Evolutionary conservation across 2,888 invertebrate species (phyloP).

Genomic region (Calameuta pallipes): DNA sequence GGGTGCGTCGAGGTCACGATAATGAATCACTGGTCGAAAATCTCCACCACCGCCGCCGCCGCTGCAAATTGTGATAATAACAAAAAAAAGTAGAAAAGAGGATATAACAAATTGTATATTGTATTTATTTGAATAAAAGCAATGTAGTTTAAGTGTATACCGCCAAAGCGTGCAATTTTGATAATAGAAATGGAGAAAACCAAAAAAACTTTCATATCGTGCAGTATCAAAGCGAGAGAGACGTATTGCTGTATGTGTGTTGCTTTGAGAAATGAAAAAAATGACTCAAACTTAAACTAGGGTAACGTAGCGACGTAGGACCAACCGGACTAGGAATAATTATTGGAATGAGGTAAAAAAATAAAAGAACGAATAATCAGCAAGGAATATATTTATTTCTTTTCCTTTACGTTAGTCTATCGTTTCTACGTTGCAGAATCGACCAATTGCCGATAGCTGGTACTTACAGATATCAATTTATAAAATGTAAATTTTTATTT

Average conservation of each 20-base stretch:
- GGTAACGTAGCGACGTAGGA: slow-evolving; percentile 5
- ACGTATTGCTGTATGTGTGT: not conserved
- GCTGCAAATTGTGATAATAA: slow-evolving; percentile 69
- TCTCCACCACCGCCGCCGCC: slow-evolving; percentile 76
- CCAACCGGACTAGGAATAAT: slow-evolving; percentile 37
- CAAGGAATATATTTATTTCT: slow-evolving; percentile 57
- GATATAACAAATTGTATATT: slow-evolving; percentile 20
- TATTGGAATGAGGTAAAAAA: slow-evolving; percentile 46
- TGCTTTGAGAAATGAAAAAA: not conserved
- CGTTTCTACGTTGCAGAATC: slow-evolving; percentile 27
- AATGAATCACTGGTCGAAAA: slow-evolving; percentile 90
- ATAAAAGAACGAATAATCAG: slow-evolving; percentile 46
- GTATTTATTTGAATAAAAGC: slow-evolving; percentile 33
- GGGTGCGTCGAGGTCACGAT: slow-evolving; percentile 93
- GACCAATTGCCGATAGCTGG: slow-evolving; percentile 13
- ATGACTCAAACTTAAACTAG: not conserved
- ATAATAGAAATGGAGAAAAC: not conserved
- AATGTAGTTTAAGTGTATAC: not conserved
- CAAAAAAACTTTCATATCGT: not conserved
- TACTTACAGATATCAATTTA: slow-evolving; percentile 2
- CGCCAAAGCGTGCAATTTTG: not conserved
- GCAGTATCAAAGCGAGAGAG: not conserved
- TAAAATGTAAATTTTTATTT: not conserved
- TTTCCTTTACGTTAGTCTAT: slow-evolving; percentile 22
- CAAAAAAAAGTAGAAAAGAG: slow-evolving; percentile 16